Evolutionary conservation across 1,140 invertebrate genomes (phyloP).

Genomic region (Melitaea cinxia): DNA sequence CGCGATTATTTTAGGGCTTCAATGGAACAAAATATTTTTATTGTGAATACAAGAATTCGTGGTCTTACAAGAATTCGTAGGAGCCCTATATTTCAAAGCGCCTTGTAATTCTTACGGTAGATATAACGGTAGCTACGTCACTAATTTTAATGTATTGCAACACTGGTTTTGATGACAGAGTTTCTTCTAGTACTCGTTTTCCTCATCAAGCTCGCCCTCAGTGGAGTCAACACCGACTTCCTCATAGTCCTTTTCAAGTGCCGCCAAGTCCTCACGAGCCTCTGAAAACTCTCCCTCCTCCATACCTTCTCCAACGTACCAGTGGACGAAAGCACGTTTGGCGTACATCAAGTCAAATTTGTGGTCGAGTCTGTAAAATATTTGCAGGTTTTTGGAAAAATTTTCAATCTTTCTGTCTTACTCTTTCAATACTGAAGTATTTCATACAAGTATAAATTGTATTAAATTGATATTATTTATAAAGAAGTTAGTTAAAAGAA

Average conservation of each 20-base stretch:
- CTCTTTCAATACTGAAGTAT: too few relatives aligned
- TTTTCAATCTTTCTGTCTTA: background rate
- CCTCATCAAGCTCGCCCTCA: conserved; percentile 85
- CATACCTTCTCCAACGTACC: conserved; percentile 94
- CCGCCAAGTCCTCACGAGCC: conserved; percentile 93
- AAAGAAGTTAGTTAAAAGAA: too few relatives aligned
- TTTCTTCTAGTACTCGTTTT: conserved; percentile 81
- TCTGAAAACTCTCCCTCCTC: conserved; percentile 94
- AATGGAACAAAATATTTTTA: too few relatives aligned
- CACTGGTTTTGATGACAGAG: conserved; percentile 13
- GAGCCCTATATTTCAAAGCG: too few relatives aligned
- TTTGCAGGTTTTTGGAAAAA: background rate
- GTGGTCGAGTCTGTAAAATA: conserved; percentile 84
- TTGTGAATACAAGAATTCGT: too few relatives aligned
- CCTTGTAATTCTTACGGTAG: too few relatives aligned
- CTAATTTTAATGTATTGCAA: too few relatives aligned
- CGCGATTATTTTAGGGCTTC: too few relatives aligned
- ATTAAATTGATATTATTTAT: too few relatives aligned
- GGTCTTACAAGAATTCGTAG: too few relatives aligned
- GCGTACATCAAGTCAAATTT: conserved; percentile 93
- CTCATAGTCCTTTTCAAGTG: conserved; percentile 93
- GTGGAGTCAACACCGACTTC: conserved; percentile 90
- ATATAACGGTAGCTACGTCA: too few relatives aligned
- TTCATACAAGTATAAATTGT: too few relatives aligned
- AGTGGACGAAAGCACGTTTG: conserved; percentile 89